Base-by-base conservation (phyloP, 2,113 vertebrate species). In the Hypocryptadius cinnamomeus region DNA sequence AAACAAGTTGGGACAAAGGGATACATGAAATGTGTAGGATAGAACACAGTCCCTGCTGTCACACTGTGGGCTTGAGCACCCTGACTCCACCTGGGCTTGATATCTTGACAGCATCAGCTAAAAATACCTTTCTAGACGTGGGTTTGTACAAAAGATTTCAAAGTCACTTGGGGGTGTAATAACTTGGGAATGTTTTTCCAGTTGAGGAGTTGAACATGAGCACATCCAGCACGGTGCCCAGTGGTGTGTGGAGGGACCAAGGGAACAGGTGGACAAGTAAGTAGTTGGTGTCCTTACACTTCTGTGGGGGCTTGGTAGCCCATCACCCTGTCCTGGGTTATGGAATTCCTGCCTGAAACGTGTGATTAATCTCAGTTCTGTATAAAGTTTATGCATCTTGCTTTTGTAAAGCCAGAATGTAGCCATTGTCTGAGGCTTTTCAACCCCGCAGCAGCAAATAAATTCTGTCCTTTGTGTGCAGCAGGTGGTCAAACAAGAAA, bases 181-280 rank as follows among this genome's bases (percentile, higher is more conserved):
- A 74, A 95, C 72, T 51, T 66, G 3, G 22, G 48, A 39, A 61
- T 90, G 6, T 95, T 93, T 47, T 83, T 70, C 9, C 80, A 91
- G 91, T 35, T 31, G 37, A 57, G 90, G 82, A 96, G 77, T 74
- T 0, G 14, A 96, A 82, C 91, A 92, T 95, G 95, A 96, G 96
- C 96, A 96, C 94, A 87, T 89, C 85, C 94, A 93, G 90, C 80
- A 47, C 2, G 44, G 37, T 87, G 79, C 70, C 87, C 79, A 17
- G 77, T 86, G 85, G 10, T 61, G 7, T 16, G 11, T 60, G 87
- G 83, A 73, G 63, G 64, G 78, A 76, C 42, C 87, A 35, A 42
- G 54, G 51, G 22, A 40, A 5, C 68, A 23, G 27, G 45, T 42
- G 70, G 79, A 23, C 47, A 39, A 42, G 96, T 97, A 60, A 94